phyloP scores from a whole-genome alignment of 30 jellyfish, hydroid and myxozoan species.

The Pelagia noctiluca region DNA sequence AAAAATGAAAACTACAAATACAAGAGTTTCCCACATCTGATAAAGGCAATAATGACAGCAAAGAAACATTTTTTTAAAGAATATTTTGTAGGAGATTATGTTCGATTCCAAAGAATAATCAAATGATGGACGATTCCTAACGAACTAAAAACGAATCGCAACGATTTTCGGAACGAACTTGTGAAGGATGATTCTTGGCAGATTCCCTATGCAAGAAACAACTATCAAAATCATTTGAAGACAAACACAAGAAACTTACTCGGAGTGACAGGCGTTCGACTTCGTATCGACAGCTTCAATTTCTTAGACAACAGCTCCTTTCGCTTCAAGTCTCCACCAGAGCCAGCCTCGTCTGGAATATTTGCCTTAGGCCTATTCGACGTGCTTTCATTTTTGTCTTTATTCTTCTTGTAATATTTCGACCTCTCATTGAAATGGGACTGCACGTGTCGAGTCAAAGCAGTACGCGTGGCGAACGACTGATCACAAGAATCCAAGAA shows the following conservation, averaged over 20 bases:
- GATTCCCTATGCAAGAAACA: no score
- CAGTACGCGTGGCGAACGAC: conserved; percentile 90
- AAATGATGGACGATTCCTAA: no score
- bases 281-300: conserved; percentile 28
- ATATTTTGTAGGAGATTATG: no score
- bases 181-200: no score
- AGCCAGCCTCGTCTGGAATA: conserved; percentile 29
- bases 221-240: no score
- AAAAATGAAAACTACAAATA: no score
- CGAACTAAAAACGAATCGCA: no score
- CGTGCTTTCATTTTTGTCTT: background rate
- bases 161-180: no score
- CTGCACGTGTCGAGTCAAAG: conserved; percentile 92
- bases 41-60: no score
- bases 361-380: conserved; percentile 22
- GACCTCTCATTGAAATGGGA: conserved; percentile 85
- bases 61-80: no score
- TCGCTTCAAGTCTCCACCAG: conserved; percentile 43
- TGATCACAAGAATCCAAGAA: conserved; percentile 85
- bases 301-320: conserved; percentile 16
- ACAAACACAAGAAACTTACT: conserved; percentile 9
- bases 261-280: conserved; percentile 28
- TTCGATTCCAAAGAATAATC: no score
- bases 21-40: no score
- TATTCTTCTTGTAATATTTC: conserved; percentile 36